Conservation (phyloP, 2,113 vertebrate genomes). For the Asarcornis scutulata region DNA sequence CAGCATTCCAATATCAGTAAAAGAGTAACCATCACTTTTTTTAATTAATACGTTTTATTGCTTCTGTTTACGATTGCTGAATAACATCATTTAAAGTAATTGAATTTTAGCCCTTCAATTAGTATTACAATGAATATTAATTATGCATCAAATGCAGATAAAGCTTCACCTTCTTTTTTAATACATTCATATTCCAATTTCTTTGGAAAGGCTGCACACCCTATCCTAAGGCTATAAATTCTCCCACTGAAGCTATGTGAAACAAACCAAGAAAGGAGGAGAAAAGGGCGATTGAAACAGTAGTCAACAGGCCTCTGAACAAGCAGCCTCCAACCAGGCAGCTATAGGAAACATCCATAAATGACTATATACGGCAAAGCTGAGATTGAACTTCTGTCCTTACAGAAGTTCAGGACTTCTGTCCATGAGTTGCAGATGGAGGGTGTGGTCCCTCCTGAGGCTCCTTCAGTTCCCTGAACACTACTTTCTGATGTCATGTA, state of each 20-base stretch:
- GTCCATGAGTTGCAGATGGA: neutral
- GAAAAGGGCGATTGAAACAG: neutral
- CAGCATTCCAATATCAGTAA: neutral
- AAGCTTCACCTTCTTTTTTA: neutral
- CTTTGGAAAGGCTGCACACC: neutral
- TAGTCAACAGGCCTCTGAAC: neutral
- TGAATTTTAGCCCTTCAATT: conserved; percentile 11
- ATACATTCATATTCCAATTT: neutral
- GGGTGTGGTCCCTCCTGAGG: fast-evolving
- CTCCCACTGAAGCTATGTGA: neutral
- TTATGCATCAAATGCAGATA: neutral
- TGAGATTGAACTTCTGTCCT: neutral
- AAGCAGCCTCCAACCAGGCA: neutral
- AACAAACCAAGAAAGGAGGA: neutral
- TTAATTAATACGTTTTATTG: conserved; percentile 32
- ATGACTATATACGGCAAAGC: neutral
- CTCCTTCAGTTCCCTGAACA: neutral
- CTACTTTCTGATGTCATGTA: neutral
- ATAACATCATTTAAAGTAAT: neutral
- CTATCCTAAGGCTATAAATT: neutral
- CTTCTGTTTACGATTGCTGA: neutral
- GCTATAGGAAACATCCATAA: neutral
- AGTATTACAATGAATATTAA: neutral
- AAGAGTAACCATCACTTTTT: neutral
- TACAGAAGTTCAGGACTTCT: neutral